Evolutionary conservation across 35 echinoderm and acorn worm genomes (phyloP).

Genomic region (Apostichopus parvimensis): DNA sequence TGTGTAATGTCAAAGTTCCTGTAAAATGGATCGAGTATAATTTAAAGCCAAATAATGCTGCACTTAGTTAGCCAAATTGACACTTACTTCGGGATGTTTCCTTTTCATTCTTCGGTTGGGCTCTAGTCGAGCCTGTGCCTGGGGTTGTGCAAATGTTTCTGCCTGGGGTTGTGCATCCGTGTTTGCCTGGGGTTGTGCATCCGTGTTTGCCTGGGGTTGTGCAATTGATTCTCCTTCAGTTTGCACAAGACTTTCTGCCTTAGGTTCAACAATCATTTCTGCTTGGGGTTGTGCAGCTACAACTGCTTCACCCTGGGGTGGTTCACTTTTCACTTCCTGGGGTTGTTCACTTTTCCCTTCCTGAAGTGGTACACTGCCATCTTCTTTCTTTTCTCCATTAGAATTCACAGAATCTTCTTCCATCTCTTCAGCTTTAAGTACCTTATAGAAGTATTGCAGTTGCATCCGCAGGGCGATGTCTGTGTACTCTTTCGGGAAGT

Average conservation of each 20-base stretch:
- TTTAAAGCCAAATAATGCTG: too few species aligned
- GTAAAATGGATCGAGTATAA: too few species aligned
- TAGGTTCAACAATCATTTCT: background rate
- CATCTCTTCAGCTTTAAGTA: background rate
- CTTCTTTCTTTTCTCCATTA: background rate
- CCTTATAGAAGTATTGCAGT: constrained; percentile 10
- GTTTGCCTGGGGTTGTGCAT: background rate
- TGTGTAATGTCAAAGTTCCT: too few species aligned
- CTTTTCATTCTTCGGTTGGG: background rate
- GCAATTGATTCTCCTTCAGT: background rate
- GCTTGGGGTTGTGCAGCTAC: background rate
- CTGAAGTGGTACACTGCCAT: background rate
- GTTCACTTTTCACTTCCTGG: background rate
- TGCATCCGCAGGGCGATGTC: constrained; percentile 27
- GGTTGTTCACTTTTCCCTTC: background rate
- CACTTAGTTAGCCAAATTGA: too few species aligned
- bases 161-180: background rate
- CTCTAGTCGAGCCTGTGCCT: background rate
- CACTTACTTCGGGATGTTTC: background rate
- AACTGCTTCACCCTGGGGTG: background rate
- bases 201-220: background rate
- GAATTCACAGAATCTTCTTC: background rate
- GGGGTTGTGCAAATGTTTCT: background rate
- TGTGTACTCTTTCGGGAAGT: constrained; percentile 24
- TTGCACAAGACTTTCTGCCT: background rate